A percentile compares a stretch with the other conserved stretches of the same genome.
Evolutionary conservation across 2,888 invertebrate genomes (phyloP).

Genomic region (Drosophila paramelanica): DNA sequence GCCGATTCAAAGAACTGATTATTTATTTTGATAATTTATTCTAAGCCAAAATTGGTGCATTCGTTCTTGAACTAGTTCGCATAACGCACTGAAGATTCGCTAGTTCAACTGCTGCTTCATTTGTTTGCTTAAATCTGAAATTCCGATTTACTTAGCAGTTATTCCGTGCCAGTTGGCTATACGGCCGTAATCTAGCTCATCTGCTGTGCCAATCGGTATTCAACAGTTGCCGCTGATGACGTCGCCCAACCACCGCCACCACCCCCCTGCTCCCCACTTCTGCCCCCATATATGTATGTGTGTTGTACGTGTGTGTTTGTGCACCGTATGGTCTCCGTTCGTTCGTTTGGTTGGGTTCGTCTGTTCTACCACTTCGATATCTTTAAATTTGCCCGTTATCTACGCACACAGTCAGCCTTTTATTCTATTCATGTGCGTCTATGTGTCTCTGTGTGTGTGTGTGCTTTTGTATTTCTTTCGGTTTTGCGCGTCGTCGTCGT

Average conservation of each 20-base stretch:
- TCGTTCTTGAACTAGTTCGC: too few relatives aligned
- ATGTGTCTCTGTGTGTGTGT: not conserved
- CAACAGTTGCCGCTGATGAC: constrained; percentile 32
- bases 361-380: constrained; percentile 55
- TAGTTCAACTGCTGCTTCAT: too few relatives aligned
- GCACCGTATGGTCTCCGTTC: constrained; percentile 12
- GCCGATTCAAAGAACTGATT: not conserved
- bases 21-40: not conserved
- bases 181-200: constrained; percentile 2
- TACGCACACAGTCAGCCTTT: constrained; percentile 38
- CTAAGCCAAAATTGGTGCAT: not conserved
- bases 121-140: too few relatives aligned
- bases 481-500: constrained; percentile 54
- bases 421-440: constrained; percentile 27
- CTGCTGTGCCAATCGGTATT: constrained; percentile 6
- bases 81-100: too few relatives aligned
- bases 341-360: constrained; percentile 17
- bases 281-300: not conserved
- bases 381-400: constrained; percentile 62
- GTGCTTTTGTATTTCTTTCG: constrained; percentile 47
- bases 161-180: not conserved
- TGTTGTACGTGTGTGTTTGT: constrained; percentile 1
- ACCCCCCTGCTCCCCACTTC: not conserved
- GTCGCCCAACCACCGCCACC: not conserved
- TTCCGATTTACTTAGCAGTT: not conserved